A percentile compares a stretch with the other conserved stretches of the same genome.
Evolutionary conservation across 2,888 invertebrate genomes (phyloP).

Genomic region (Cataglyphis albicans): DNA sequence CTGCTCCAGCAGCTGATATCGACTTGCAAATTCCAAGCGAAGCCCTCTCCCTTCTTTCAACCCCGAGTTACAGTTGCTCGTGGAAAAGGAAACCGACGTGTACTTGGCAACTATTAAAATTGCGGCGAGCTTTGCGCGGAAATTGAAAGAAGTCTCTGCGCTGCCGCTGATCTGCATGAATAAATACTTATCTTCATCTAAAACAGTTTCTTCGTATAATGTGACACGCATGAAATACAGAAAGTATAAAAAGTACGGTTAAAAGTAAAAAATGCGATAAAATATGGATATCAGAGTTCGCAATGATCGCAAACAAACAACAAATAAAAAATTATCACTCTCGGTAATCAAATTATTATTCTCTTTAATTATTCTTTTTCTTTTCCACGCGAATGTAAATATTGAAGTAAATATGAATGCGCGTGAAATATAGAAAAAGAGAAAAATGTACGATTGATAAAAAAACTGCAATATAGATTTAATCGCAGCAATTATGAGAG

Average conservation of each 20-base stretch:
- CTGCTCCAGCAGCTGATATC: not conserved
- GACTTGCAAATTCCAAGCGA: conserved; percentile 32
- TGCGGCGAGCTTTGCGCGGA: conserved; percentile 3
- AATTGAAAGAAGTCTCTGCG: conserved; percentile 22
- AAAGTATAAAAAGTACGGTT: not conserved
- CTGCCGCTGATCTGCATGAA: conserved; percentile 10
- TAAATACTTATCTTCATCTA: not conserved
- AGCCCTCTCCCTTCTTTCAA: not conserved
- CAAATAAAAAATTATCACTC: not conserved
- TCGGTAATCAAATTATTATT: not conserved
- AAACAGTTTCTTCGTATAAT: not conserved
- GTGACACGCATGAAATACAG: not conserved
- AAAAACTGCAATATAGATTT: not conserved
- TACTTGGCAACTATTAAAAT: conserved; percentile 37
- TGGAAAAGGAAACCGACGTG: conserved; percentile 4
- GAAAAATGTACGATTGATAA: not conserved
- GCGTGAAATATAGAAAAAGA: not conserved
- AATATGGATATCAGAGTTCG: not conserved
- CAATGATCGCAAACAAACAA: not conserved
- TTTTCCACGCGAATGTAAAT: not conserved
- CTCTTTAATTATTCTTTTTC: conserved; percentile 4
- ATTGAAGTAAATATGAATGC: not conserved
- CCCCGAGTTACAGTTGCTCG: not conserved
- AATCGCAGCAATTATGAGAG: not conserved
- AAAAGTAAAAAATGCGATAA: not conserved